Percentiles rank a stretch among this genome's conserved stretches.
Evolutionary conservation across 2,113 vertebrate species (phyloP).

Genomic region (Cochlearius cochlearius): DNA sequence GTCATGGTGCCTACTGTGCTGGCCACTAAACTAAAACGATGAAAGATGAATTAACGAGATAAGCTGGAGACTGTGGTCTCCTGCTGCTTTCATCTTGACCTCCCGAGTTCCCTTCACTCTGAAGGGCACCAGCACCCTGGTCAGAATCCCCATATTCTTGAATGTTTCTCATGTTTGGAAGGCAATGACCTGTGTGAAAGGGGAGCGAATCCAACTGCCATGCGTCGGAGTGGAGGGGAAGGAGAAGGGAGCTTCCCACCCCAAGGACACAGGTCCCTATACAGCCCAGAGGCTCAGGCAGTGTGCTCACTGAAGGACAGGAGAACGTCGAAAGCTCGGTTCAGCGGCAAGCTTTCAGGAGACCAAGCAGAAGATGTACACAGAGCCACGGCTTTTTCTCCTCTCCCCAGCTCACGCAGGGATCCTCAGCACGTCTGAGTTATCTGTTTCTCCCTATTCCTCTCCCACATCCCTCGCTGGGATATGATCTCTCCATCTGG

Average conservation of each 20-base stretch:
- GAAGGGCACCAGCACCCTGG: neutral
- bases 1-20: neutral
- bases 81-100: neutral
- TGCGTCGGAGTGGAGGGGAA: neutral
- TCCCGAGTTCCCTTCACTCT: neutral
- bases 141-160: rapidly evolving
- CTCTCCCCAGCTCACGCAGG: rapidly evolving
- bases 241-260: neutral
- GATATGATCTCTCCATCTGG: rapidly evolving
- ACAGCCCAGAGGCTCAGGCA: neutral
- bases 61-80: neutral
- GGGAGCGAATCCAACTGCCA: rapidly evolving
- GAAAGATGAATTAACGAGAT: neutral
- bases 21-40: neutral
- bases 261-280: rapidly evolving
- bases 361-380: neutral
- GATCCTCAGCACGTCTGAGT: neutral
- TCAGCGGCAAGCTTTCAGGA: neutral
- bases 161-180: neutral
- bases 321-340: neutral
- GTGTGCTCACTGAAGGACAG: neutral
- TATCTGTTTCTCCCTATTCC: neutral
- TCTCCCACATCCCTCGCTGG: neutral
- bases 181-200: neutral
- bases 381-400: neutral